Percentiles rank a stretch among this genome's conserved stretches.
Evolutionary conservation across 1,140 invertebrate species (phyloP).

Genomic region (Tetragnatha versicolor): DNA sequence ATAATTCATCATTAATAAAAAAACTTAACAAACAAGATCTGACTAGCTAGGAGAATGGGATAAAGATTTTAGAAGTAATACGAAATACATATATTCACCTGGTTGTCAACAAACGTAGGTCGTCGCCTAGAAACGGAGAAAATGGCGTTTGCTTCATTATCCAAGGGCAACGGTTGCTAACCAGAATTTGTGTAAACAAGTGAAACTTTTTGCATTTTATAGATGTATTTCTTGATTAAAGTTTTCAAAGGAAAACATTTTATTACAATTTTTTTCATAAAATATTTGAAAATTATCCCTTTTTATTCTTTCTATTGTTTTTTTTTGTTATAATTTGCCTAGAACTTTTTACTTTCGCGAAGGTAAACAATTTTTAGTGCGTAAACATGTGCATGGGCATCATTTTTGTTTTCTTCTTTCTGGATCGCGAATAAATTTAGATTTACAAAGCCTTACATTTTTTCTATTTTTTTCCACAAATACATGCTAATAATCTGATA

Average conservation of each 20-base stretch:
- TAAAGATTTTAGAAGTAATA: slow-evolving; percentile 18
- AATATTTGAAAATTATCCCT: neutral
- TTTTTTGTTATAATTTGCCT: neutral
- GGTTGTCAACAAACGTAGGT: slow-evolving; percentile 48
- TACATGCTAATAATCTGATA: too few species aligned
- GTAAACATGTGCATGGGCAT: too few species aligned
- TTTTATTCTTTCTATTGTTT: neutral
- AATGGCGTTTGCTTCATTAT: slow-evolving; percentile 47
- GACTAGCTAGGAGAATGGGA: neutral
- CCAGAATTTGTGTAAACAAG: neutral
- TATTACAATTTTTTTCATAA: neutral
- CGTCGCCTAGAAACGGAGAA: slow-evolving; percentile 49
- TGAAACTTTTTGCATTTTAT: neutral
- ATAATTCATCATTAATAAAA: too few species aligned
- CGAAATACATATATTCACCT: slow-evolving; percentile 36
- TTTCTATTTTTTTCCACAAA: too few species aligned
- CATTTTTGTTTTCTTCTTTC: too few species aligned
- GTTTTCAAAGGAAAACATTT: neutral
- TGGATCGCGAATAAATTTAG: neutral
- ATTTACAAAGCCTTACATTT: too few species aligned
- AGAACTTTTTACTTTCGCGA: too few species aligned
- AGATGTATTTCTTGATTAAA: neutral
- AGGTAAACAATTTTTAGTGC: too few species aligned
- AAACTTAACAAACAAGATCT: too few species aligned
- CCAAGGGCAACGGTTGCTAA: slow-evolving; percentile 53